Percentiles rank a stretch among this genome's conserved stretches.
Evolutionary conservation across 2,113 vertebrate genomes (phyloP).

Genomic region (Corvus cornix): DNA sequence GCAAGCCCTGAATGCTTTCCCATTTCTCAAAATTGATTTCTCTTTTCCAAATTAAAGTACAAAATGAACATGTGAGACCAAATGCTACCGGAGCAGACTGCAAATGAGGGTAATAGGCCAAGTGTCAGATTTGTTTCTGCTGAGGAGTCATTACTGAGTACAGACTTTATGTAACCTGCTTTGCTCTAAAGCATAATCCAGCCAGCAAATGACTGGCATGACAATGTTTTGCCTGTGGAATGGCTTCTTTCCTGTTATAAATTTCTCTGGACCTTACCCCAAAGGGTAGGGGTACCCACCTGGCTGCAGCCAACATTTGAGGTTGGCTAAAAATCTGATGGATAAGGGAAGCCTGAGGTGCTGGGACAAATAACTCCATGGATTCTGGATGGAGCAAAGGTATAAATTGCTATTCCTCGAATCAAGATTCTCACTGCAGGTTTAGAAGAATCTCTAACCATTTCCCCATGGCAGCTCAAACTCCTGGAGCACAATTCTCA

Average conservation of each 20-base stretch:
- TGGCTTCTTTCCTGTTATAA: background rate
- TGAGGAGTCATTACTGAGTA: background rate
- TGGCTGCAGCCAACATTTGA: background rate
- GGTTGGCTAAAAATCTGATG: background rate
- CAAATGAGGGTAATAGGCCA: constrained; percentile 34
- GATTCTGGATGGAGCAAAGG: background rate
- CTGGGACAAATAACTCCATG: background rate
- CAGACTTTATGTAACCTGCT: background rate
- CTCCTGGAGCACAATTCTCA: background rate
- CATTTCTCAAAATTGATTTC: background rate
- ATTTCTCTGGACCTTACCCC: background rate
- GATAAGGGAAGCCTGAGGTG: background rate
- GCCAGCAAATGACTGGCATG: background rate
- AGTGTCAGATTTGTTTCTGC: constrained; percentile 20
- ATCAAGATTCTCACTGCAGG: background rate
- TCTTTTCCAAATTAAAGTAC: background rate
- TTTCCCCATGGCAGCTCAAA: background rate
- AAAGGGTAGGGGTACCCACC: background rate
- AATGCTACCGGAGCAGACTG: background rate
- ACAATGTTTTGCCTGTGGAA: background rate
- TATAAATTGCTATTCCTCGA: background rate
- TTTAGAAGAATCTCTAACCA: background rate
- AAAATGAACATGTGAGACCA: background rate
- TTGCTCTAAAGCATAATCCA: background rate
- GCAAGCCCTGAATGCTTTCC: background rate